These are phyloP conservation scores for Percina caprodes DNA, from an alignment of 2,113 vertebrate genomes.

Conservation along the genomic window DNA sequence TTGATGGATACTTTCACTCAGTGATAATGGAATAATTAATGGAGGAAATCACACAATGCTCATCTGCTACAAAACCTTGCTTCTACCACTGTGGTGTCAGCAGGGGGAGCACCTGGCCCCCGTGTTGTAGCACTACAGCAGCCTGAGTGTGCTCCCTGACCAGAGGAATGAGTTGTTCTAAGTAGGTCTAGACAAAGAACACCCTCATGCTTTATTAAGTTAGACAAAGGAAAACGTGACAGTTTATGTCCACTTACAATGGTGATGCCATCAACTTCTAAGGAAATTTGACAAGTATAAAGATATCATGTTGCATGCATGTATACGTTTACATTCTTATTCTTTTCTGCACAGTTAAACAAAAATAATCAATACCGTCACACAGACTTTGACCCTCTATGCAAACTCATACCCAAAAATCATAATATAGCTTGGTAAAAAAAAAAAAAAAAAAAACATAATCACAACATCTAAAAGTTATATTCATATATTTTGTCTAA, in stretches of 20 bases:
- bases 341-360: neutral
- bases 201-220: conserved; percentile 44
- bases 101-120: conserved; percentile 78
- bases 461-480: neutral
- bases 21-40: conserved; percentile 55
- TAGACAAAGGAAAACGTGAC: conserved; percentile 22
- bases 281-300: neutral
- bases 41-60: conserved; percentile 42
- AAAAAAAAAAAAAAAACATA: neutral
- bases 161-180: conserved; percentile 58
- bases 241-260: neutral
- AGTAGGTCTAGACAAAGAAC: conserved; percentile 33
- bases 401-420: neutral
- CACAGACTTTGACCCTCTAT: no score
- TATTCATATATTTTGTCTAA: neutral
- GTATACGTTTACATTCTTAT: neutral
- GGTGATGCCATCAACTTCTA: neutral
- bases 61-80: conserved; percentile 30
- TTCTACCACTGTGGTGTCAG: conserved; percentile 58
- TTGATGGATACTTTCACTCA: conserved; percentile 43
- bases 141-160: conserved; percentile 41
- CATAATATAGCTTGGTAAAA: neutral
- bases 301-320: neutral
- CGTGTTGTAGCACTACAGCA: conserved; percentile 34
- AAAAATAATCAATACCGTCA: neutral